Evolutionary conservation across 2,113 vertebrate species (phyloP), one percentile per base, ranked within the genome.

Genomic region (Vireo altiloquus): DNA sequence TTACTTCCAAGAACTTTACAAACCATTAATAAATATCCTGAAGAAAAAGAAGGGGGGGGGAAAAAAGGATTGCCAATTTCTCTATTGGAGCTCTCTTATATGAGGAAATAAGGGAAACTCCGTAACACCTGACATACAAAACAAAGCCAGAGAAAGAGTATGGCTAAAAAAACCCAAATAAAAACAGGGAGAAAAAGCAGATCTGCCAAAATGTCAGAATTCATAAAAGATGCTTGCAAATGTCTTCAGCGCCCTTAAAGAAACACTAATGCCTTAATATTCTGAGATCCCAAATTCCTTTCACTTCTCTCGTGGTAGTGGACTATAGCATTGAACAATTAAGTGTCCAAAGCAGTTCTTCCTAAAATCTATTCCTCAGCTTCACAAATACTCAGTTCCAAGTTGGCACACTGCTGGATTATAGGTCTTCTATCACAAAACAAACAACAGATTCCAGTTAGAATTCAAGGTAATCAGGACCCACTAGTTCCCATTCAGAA

Each of bases 151-250:
- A 83, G 37, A 42, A 90, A 75, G 28, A 15, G 10, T 15, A 70
- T 1, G 7, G 11, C 18, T 18, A 5, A 20, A 15, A 21, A 20
- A 27, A 27, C 15, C 4, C 3, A 22, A 33, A 8, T 0, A 59
- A 69, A 57, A 50, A 27, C 11, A 65, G 4, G 9, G 6, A 33
- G 12, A 63, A 63, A 66, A 71, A 27, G 13, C 7, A 71, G 5
- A 84, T 59, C 16, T 85, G 11, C 6, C 33, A 71, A 94, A 82
- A 78, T 2, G 2, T 27, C 25, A 89, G 30, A 91, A 83, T 24
- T 37, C 27, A 54, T 63, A 37, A 27, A 59, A 81, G 17, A 53
- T 11, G 7, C 9, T 42, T 72, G 7, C 13, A 89, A 53, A 56
- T 49, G 5, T 23, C 25, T 81, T 70, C 16, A 54, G 14, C 5